A percentile compares a stretch with the other conserved stretches of the same genome.
phyloP scores from a whole-genome alignment of 2,888 invertebrate species.

The Drosophila multiciliata region DNA sequence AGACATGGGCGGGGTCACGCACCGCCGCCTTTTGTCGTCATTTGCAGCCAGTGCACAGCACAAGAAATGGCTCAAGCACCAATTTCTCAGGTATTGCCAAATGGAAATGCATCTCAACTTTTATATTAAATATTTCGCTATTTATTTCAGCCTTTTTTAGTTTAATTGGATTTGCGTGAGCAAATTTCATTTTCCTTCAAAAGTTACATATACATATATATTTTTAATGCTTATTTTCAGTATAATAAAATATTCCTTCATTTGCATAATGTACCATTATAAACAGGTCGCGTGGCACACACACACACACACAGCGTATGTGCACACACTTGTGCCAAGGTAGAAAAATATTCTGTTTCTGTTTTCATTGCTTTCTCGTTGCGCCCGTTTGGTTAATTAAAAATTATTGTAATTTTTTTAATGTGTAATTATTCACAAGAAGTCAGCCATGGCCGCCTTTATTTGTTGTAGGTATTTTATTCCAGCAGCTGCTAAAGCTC shows the following conservation, averaged over 20 bases:
- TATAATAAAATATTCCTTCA: slow-evolving; percentile 33
- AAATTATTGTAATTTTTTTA: slow-evolving; percentile 76
- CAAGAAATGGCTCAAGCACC: slow-evolving; percentile 27
- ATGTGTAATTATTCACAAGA: slow-evolving; percentile 68
- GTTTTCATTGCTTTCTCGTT: slow-evolving; percentile 21
- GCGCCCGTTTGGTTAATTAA: slow-evolving; percentile 68
- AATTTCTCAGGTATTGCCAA: slow-evolving; percentile 40
- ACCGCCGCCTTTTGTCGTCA: slow-evolving; percentile 48
- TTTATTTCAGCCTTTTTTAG: slow-evolving; percentile 46
- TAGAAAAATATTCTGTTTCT: slow-evolving; percentile 13
- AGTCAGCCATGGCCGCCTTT: slow-evolving; percentile 44
- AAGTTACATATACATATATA: slow-evolving; percentile 21
- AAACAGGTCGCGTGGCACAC: slow-evolving; percentile 43
- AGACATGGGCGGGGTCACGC: not conserved
- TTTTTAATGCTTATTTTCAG: not conserved
- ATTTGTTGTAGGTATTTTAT: slow-evolving; percentile 59
- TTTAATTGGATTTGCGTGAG: slow-evolving; percentile 60
- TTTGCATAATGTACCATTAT: slow-evolving; percentile 76
- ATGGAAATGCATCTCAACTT: slow-evolving; percentile 48
- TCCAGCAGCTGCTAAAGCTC: slow-evolving; percentile 21
- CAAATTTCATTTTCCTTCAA: slow-evolving; percentile 28
- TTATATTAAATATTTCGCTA: slow-evolving; percentile 51
- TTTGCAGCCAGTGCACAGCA: slow-evolving; percentile 38
- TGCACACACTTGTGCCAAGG: slow-evolving; percentile 11
- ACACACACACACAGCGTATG: not conserved